Conservation (phyloP, 2,888 invertebrate species). For the Amorpha juglandis region DNA sequence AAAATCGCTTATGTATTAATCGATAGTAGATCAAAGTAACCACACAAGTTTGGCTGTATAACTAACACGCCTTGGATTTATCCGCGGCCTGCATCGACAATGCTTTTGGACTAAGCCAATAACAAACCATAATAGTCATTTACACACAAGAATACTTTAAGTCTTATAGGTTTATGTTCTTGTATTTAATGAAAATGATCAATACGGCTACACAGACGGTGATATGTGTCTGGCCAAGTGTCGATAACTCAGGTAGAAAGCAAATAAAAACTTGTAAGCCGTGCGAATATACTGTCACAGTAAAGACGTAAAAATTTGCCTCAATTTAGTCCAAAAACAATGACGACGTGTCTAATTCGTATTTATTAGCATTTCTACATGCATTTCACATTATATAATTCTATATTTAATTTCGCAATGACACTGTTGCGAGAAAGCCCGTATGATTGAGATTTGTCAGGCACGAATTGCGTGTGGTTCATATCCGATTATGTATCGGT, state of each 20-base stretch:
- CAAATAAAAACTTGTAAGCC: slow-evolving; percentile 2
- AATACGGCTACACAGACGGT: background rate
- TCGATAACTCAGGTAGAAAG: background rate
- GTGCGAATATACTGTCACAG: background rate
- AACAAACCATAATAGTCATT: background rate
- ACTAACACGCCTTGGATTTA: slow-evolving; percentile 17
- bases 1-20: slow-evolving; percentile 23
- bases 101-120: background rate
- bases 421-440: slow-evolving; percentile 49
- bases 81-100: slow-evolving; percentile 30
- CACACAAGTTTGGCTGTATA: slow-evolving; percentile 20
- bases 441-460: slow-evolving; percentile 20
- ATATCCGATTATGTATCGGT: slow-evolving; percentile 4
- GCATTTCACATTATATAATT: slow-evolving; percentile 50
- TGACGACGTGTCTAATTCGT: slow-evolving; percentile 45
- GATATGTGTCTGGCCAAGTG: slow-evolving; percentile 5
- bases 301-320: background rate
- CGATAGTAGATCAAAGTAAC: slow-evolving; percentile 17
- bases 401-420: slow-evolving; percentile 54
- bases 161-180: too few species aligned
- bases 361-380: slow-evolving; percentile 54
- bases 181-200: background rate
- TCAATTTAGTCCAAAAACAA: slow-evolving; percentile 44
- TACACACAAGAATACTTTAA: background rate
- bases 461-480: background rate